Base-by-base conservation (phyloP, 2,797 vertebrate genomes). In the Linurgus olivaceus region DNA sequence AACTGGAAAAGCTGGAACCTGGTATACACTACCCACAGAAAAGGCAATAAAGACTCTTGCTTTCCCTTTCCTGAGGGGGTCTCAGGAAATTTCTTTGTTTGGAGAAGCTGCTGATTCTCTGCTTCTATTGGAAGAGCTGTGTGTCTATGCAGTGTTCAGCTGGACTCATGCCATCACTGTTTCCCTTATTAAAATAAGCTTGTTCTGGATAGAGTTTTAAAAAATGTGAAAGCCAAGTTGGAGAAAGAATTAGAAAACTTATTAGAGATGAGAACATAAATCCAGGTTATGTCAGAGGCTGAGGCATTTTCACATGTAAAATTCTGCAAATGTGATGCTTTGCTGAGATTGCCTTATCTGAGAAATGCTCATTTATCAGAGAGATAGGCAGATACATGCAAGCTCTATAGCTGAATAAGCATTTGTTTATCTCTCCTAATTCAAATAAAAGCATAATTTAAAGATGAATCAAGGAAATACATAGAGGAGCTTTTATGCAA, bases 361-460 rank as follows among this genome's bases (percentile, higher is more conserved):
- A 63, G 57, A 76, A 82, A 26, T 63, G 29, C 2, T 52, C 13
- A 44, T 65, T 74, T 89, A 24, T 80, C 25, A 40, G 37, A 35
- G 10, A 10, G 4, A 20, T 21, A 67, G 62, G n/a, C 4, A 75
- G 11, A 31, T 61, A 78, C 1, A 3, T 45, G 67, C 78, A 66
- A 54, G 28, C 23, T 61, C 44, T 77, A 26, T 19, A 77, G 50
- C 7, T 71, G 63, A 83, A 63, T 54, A 88, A 88, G 50, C 3
- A 65, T 61, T 66, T 78, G 13, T 82, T 79, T 67, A 13, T 77
- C 12, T 73, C 33, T 73, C 52, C 51, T 65, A 87, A 80, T 61
- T 47, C 16, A 87, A 55, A 71, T 50, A 52, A 67, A 91, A 67
- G 4, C 38, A 58, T 83, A 65, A 71, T 87, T 89, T 91, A 91